Evolutionary conservation across 2,113 vertebrate genomes (phyloP), one percentile per base, ranked within the genome.

Genomic region (Ibidorhyncha struthersii): DNA sequence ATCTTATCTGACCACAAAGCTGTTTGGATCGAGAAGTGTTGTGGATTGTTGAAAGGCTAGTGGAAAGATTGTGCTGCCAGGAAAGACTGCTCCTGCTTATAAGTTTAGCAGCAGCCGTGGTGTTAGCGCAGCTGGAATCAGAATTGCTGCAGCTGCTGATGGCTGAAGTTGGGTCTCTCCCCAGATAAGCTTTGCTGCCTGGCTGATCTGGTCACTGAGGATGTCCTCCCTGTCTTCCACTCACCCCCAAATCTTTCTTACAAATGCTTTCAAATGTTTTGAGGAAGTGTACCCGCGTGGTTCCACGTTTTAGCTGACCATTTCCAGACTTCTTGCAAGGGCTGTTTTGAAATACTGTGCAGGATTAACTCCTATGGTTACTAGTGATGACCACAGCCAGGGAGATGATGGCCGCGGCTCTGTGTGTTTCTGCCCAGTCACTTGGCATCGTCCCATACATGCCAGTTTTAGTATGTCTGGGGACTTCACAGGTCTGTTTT

Each of bases 101-200:
- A 72, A 66, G 27, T 80, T 82, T 36, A 78, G 71, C 53, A 86
- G 69, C 34, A 62, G 47, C 59, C 1, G 0, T 12, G 20, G 19
- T 77, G 61, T 81, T 83, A 74, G 55, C 27, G 3, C 50, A 91
- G 83, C 69, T 96, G 86, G 81, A 91, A 41, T 85, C 50, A 82
- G 59, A 94, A 70, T 53, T 69, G 9, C 50, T 80, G 78, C 4
- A 22, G 30, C 77, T 83, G 36, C 82, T 85, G 38, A 9, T 63
- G 58, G 34, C 41, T 86, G 73, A 74, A 45, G 49, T 34, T 81
- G 41, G n/a, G 40, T 53, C 36, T 91, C 58, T 69, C 55, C 81
- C 47, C 58, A 47, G 18, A 26, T 65, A 53, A 79, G 45, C 12
- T 70, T 53, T 65, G 41, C 76, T 77, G 10, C n/a, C 74, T 21